Evolutionary conservation across 2,797 vertebrate genomes (phyloP).

Genomic region (Botia almorhae): DNA sequence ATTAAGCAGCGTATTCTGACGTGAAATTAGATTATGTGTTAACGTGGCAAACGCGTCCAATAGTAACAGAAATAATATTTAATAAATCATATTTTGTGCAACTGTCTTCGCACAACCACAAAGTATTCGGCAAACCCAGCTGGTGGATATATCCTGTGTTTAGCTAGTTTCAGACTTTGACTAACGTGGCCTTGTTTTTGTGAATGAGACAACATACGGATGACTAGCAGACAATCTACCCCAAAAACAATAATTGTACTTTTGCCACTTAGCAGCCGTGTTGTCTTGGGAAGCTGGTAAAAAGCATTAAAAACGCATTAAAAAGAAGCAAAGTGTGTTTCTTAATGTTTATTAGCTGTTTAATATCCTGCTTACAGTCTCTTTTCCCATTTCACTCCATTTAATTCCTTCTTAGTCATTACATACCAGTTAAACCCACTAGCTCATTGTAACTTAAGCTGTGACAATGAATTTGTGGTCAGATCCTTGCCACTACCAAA

Average conservation of each 20-base stretch:
- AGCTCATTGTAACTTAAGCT: constrained; percentile 54
- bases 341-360: constrained; percentile 80
- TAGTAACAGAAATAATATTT: constrained; percentile 22
- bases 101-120: constrained; percentile 13
- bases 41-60: constrained; percentile 18
- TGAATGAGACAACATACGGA: constrained; percentile 35
- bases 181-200: constrained; percentile 25
- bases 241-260: constrained; percentile 31
- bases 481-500: constrained; percentile 5
- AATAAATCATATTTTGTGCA: constrained; percentile 23
- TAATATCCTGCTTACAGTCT: constrained; percentile 79
- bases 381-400: constrained; percentile 71
- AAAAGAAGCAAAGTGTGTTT: constrained; percentile 65
- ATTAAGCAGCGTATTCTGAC: constrained; percentile 33
- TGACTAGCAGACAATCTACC: constrained; percentile 32
- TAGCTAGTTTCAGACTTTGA: constrained; percentile 16
- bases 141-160: constrained; percentile 10
- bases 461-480: constrained; percentile 42
- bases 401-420: constrained; percentile 58
- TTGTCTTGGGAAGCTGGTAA: constrained; percentile 66
- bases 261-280: constrained; percentile 55
- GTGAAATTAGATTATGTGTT: constrained; percentile 23
- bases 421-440: constrained; percentile 57
- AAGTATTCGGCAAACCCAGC: constrained; percentile 3
- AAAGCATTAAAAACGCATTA: constrained; percentile 66